Percentiles rank a stretch among this genome's conserved stretches.
Evolutionary conservation across 2,797 vertebrate genomes (phyloP).

Genomic region (Chelon auratus): DNA sequence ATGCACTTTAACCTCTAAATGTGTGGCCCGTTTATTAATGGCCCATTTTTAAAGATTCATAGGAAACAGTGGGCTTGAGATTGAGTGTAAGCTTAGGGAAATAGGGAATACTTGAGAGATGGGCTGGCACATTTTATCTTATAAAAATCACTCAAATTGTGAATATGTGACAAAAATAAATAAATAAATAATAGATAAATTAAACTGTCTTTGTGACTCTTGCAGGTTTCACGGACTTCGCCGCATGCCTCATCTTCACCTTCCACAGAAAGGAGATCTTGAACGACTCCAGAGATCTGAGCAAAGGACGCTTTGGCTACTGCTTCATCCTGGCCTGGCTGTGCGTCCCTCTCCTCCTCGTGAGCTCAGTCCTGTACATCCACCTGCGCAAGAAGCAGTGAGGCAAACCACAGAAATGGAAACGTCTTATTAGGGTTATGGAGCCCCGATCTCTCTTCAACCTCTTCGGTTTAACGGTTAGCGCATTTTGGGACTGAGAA

Average conservation of each 20-base stretch:
- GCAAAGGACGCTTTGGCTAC: slow-evolving; percentile 87
- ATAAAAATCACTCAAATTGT: no score
- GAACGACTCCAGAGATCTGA: slow-evolving; percentile 63
- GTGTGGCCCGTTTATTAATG: not conserved
- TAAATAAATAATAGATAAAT: not conserved
- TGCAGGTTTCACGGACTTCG: slow-evolving; percentile 86
- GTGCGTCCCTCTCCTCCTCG: slow-evolving; percentile 87
- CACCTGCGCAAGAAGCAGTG: slow-evolving; percentile 90
- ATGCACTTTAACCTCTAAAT: not conserved
- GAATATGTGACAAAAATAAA: not conserved
- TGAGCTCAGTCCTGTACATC: slow-evolving; percentile 89
- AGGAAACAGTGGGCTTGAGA: no score
- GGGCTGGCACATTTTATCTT: not conserved
- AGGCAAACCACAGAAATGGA: slow-evolving; percentile 29
- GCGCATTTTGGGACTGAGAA: slow-evolving; percentile 6
- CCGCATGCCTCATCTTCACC: slow-evolving; percentile 89
- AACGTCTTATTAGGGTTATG: not conserved
- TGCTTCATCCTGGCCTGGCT: slow-evolving; percentile 91
- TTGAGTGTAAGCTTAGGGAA: not conserved
- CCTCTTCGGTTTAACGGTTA: not conserved
- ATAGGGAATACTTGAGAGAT: not conserved
- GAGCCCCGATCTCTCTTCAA: not conserved
- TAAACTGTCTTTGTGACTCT: not conserved
- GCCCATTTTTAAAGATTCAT: not conserved
- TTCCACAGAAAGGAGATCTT: slow-evolving; percentile 86